Evolutionary conservation across 2,797 vertebrate species (phyloP), one percentile per base, ranked within the genome.

Genomic region (Argyrosomus regius): DNA sequence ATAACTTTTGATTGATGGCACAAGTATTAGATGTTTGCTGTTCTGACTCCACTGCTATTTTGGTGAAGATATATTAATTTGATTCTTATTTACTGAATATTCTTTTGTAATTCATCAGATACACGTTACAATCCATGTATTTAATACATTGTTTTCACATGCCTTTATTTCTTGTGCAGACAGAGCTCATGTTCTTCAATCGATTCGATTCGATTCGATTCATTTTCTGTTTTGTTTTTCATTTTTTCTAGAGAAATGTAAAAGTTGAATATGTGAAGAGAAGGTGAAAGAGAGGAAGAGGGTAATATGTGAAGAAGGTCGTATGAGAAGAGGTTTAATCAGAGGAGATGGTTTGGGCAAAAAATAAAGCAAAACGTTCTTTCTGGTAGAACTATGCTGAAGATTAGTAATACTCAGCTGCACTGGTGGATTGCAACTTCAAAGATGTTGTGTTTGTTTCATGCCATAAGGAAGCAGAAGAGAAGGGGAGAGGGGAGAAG

Each of bases 401-500:
- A 84, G 53, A 77, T 77, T 50, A 79, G 49, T 57, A 4, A 49
- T 58, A 72, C 65, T 81, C 16, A 20, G 52, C 13, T 50, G 65
- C 54, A 57, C n/a, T 77, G 59, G 72, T 53, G 59, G 63, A 65
- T 49, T 74, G 54, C 59, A 73, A 71, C 78, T 70, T 83, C 7
- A 76, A 57, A 78, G 13, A 52, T 72, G 6, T 18, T 48, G 12
- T 17, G 20, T 17, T 54, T 56, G 52, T 4, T 69, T 57, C 18
- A 3, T 3, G 28, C 20, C n/a, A 1, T 49, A 18, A 52, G 59
- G 17, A 5, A 66, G 22, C 5, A 67, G 7, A 6, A 43, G 26
- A 46, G 7, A 57, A 77, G 54, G 6, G 26, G n/a, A 13, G 5
- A 60, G 13, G n/a, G 20, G 22, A 76, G 16, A 59, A 57, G 50